phyloP scores from a whole-genome alignment of 2,113 vertebrate species.

The Semnornis frantzii region DNA sequence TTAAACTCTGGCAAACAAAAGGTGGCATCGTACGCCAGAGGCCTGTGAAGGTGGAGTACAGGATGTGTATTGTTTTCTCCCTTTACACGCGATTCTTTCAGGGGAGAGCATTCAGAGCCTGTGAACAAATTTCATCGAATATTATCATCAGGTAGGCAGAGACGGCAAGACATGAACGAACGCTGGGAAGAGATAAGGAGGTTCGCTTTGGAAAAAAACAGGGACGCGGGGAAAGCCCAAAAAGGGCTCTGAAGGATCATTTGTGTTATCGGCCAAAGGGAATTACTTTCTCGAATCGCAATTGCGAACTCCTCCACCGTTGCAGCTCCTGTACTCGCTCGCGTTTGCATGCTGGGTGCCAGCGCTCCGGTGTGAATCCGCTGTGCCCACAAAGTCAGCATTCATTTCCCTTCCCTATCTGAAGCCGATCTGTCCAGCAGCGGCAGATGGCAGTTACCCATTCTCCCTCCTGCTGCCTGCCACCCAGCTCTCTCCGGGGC shows the following conservation, averaged over 20 bases:
- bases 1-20: conserved; percentile 75
- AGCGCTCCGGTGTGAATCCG: not conserved
- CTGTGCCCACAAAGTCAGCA: not conserved
- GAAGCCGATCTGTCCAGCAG: not conserved
- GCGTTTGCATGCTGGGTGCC: not conserved
- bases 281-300: not conserved
- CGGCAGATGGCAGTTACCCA: not conserved
- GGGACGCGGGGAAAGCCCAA: accelerated
- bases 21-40: conserved; percentile 69
- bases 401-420: not conserved
- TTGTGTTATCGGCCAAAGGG: not conserved
- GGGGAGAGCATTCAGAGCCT: conserved; percentile 40
- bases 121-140: conserved; percentile 49
- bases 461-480: not conserved
- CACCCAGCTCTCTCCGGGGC: not conserved
- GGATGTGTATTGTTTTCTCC: conserved; percentile 72
- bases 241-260: not conserved
- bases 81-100: conserved; percentile 62
- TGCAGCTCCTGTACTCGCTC: not conserved
- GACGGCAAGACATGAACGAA: not conserved
- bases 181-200: not conserved
- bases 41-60: conserved; percentile 71
- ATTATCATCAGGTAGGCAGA: conserved; percentile 40
- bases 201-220: not conserved
- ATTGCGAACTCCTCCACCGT: not conserved